Base-by-base conservation (phyloP, 2,113 vertebrate species). In the Etheostoma cragini region DNA sequence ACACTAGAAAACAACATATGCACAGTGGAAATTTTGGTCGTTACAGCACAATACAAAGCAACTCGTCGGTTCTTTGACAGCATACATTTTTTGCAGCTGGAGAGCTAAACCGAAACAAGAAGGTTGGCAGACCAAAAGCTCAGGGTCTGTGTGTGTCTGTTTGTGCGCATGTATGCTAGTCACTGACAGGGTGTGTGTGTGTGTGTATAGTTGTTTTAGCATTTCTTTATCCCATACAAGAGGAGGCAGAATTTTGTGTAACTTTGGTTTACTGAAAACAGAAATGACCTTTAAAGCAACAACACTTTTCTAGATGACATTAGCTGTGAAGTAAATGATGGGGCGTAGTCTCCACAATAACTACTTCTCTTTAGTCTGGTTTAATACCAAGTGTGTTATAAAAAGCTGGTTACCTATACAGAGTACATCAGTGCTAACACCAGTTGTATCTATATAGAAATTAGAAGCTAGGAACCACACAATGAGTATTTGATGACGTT, bases 181-280 rank as follows among this genome's bases (percentile, higher is more conserved):
- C 35, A 84, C 66, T 42, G 49, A 72, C 52, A 58, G 95, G 95
- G 96, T 96, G 95, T 96, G 95, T 80, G 76, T 75, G 72, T 71
- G 52, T 76, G 26, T 54, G 42, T 60, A 60, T 67, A n/a, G 94
- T 93, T 96, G 94, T 95, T 95, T 96, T 95, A 93, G 93, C 94
- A 93, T 96, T 95, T 96, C 95, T 95, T 93, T 96, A 97, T 98
- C 96, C 96, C 96, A 94, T 97, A 97, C 96, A 96, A 97, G 96
- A 96, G 97, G 98, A 99, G 98, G 97, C 98, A 99, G 98, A 99
- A 98, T 96, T 96, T 96, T 98, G 98, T 99, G 97, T 96, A 97
- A 97, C 98, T 99, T 99, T 99, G 98, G 98, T 99, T 99, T 98
- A 98, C 95, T 97, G 98, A 98, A 98, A 97, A 98, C 93, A 91